These are phyloP conservation scores for Heptranchias perlo DNA, from an alignment of 2,113 vertebrate genomes.

Conservation along the genomic window DNA sequence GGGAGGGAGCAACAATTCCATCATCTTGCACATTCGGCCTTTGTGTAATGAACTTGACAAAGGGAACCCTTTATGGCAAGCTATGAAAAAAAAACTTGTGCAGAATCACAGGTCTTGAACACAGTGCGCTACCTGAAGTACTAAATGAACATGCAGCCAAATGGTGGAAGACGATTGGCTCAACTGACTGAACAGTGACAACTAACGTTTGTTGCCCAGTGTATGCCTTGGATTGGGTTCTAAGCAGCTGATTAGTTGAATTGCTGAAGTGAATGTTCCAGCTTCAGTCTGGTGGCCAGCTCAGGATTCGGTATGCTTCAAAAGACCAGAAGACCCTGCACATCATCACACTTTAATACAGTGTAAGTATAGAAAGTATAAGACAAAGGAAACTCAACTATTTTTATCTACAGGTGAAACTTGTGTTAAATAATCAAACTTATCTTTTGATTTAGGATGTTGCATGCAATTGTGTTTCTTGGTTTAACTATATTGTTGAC, in stretches of 20 bases:
- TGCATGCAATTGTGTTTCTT: slow-evolving; percentile 18
- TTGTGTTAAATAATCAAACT: not conserved
- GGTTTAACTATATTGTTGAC: not conserved
- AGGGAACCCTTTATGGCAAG: not conserved
- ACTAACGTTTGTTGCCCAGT: slow-evolving; percentile 25
- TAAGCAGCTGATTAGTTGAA: slow-evolving; percentile 29
- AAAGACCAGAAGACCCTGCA: slow-evolving; percentile 18
- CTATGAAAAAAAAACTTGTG: not conserved
- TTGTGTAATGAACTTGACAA: not conserved
- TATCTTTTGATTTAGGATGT: not conserved
- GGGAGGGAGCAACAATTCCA: slow-evolving; percentile 16
- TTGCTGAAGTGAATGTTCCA: slow-evolving; percentile 2
- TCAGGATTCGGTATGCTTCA: not conserved
- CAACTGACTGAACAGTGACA: slow-evolving; percentile 29
- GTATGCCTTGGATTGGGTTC: slow-evolving; percentile 27
- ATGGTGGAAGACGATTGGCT: slow-evolving; percentile 12
- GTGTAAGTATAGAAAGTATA: slow-evolving; percentile 33
- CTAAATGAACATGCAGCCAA: not conserved
- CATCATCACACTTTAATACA: slow-evolving; percentile 26
- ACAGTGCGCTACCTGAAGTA: not conserved
- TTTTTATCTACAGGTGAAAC: slow-evolving; percentile 6
- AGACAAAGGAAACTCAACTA: slow-evolving; percentile 28
- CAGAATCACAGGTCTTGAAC: not conserved
- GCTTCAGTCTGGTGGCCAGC: slow-evolving; percentile 25
- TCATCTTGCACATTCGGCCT: slow-evolving; percentile 6